These are phyloP conservation scores for Microtus ochrogaster DNA, from an alignment of 2,113 vertebrate species.

Conservation along the genomic window DNA sequence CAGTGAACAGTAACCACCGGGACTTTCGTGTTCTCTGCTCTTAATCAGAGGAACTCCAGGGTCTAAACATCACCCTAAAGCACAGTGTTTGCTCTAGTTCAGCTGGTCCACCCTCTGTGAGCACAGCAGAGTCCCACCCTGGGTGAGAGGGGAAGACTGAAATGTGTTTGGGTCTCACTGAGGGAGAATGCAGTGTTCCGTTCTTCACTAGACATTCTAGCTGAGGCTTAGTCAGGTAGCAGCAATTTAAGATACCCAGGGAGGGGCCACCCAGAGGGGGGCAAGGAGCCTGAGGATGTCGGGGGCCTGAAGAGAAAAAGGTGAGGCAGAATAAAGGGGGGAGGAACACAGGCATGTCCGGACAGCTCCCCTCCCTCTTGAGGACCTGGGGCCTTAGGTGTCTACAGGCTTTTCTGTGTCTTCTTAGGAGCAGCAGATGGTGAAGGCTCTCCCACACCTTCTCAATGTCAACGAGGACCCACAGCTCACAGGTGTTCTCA, in stretches of 20 bases:
- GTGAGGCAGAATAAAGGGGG: background rate
- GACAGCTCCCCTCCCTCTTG: background rate
- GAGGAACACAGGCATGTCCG: background rate
- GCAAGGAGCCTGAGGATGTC: background rate
- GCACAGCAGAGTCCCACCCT: accelerated
- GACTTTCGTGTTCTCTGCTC: background rate
- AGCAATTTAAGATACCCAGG: background rate
- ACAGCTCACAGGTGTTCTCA: constrained; percentile 92
- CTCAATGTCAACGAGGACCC: constrained; percentile 93
- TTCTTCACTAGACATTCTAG: background rate
- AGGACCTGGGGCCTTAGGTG: too few species aligned
- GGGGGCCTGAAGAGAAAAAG: background rate
- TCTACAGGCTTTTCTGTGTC: background rate
- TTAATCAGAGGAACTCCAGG: background rate
- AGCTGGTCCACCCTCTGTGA: accelerated
- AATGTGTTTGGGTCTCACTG: background rate
- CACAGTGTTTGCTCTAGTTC: background rate
- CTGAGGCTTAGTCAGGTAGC: background rate
- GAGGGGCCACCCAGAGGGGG: background rate
- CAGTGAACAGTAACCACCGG: too few species aligned
- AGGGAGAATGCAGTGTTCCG: accelerated
- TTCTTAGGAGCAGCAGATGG: constrained; percentile 90
- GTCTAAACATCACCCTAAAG: background rate
- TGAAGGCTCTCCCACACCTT: constrained; percentile 91
- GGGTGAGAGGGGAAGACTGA: background rate